Base-by-base conservation (phyloP, 53 echinoderm and acorn worm genomes). In the Mesocentrotus franciscanus region DNA sequence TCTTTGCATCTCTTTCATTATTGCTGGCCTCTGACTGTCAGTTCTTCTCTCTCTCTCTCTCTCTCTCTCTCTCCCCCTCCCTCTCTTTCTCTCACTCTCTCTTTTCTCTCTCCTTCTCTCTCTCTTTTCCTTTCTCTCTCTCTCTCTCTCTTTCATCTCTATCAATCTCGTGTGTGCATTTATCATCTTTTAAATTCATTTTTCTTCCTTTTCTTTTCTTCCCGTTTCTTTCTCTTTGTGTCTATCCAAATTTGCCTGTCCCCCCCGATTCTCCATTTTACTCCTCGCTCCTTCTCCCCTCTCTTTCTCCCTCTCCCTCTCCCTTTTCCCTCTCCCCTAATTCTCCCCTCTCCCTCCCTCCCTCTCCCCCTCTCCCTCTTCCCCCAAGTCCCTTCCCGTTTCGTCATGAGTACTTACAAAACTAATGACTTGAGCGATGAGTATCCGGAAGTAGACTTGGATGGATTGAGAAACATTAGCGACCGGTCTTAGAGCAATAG, bases 401-500 rank as follows among this genome's bases (percentile, higher is more conserved):
- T 27, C 72, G 10, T 72, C 27, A 8, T 72, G 10, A 72, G 72
- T 72, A 96, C 96, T 96, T 61, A 96, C 96, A 94, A 96, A 96
- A 59, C 90, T 94, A 17, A 96, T 94, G 29, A 96, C 90, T 60
- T 96, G 96, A 15, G 96, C 94, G 42, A 96, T 94, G 64, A 89
- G 85, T 17, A 96, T 93, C 71, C 94, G 36, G 49, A 96, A 96
- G 94, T 62, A 94, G 75, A 96, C 94, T 26, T 75, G 60, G 16
- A 94, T 90, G 26, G 94, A 30, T 14, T 81, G 34, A 60, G 94
- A 93, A 0, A 83, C 61, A 61, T 93, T 93, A 5, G 34, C 8
- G 18, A 93, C 84, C 18, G 94, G 94, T 78, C 94, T 59, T 0
- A 93, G 59, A 59, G 94, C 61, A 9, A 58, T 12, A 1, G 94